Evolutionary conservation across 2,797 vertebrate species (phyloP).

Genomic region (Anableps anableps): DNA sequence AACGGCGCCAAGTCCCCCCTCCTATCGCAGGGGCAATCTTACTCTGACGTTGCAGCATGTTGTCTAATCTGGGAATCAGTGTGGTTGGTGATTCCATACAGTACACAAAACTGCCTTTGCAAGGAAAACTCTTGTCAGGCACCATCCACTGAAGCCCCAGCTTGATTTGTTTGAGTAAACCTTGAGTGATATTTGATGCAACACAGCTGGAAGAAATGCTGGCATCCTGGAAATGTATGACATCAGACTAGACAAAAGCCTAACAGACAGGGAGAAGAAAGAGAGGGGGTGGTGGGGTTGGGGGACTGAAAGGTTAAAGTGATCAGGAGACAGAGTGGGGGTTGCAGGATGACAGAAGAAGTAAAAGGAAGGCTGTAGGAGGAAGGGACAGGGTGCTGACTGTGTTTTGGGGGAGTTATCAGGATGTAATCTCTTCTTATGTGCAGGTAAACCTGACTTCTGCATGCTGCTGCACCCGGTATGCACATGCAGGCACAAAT

Average conservation of each 20-base stretch:
- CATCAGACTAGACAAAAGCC: constrained; percentile 47
- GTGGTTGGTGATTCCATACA: constrained; percentile 21
- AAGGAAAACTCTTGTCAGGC: constrained; percentile 11
- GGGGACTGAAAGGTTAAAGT: constrained; percentile 33
- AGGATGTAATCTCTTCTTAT: constrained; percentile 67
- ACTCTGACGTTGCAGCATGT: constrained; percentile 46
- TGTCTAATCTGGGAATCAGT: constrained; percentile 62
- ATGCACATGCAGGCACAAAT: constrained; percentile 1
- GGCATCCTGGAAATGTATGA: constrained; percentile 43
- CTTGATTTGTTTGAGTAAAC: constrained; percentile 24
- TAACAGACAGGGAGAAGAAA: constrained; percentile 28
- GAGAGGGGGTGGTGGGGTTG: constrained; percentile 1
- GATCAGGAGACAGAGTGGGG: constrained; percentile 29
- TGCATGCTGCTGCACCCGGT: constrained; percentile 29
- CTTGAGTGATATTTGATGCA: constrained; percentile 55
- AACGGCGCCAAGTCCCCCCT: constrained; percentile 58
- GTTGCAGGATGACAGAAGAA: constrained; percentile 39
- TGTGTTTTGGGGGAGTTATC: constrained; percentile 52
- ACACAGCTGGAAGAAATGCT: constrained; percentile 42
- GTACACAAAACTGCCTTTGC: background rate
- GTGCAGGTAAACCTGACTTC: constrained; percentile 51
- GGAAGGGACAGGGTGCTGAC: constrained; percentile 47
- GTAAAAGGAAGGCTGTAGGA: constrained; percentile 24
- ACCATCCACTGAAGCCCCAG: constrained; percentile 10
- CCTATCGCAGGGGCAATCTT: constrained; percentile 67